Evolutionary conservation across 2,888 invertebrate species (phyloP).

Genomic region (Arrhopalites spinosus): DNA sequence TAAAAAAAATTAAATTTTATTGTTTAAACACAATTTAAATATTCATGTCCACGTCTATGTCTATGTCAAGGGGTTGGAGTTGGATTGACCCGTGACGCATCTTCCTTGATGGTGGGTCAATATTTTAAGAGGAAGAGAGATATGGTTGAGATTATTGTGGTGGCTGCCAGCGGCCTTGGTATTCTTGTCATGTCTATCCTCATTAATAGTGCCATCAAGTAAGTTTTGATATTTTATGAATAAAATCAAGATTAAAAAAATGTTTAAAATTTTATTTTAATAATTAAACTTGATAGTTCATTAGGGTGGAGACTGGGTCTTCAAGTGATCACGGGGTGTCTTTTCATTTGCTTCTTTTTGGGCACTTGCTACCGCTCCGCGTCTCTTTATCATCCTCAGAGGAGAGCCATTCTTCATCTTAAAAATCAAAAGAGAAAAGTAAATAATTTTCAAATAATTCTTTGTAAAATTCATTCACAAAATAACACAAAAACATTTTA

Average conservation of each 20-base stretch:
- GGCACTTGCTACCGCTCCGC: slow-evolving; percentile 88
- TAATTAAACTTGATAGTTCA: slow-evolving; percentile 63
- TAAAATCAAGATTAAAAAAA: background rate
- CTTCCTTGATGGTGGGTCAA: slow-evolving; percentile 86
- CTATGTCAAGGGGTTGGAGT: slow-evolving; percentile 72
- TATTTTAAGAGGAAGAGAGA: slow-evolving; percentile 85
- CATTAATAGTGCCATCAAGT: slow-evolving; percentile 50
- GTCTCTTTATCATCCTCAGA: slow-evolving; percentile 83
- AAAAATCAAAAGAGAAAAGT: slow-evolving; percentile 85
- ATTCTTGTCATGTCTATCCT: slow-evolving; percentile 58
- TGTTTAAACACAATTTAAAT: background rate
- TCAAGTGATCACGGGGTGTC: slow-evolving; percentile 82
- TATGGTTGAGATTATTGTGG: slow-evolving; percentile 84
- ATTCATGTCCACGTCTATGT: background rate
- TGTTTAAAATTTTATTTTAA: background rate
- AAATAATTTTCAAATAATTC: background rate
- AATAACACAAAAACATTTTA: slow-evolving; percentile 57
- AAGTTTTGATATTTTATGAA: background rate
- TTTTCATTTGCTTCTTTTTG: slow-evolving; percentile 80
- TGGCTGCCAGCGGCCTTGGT: slow-evolving; percentile 83
- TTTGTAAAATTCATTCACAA: background rate
- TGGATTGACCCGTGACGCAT: slow-evolving; percentile 82
- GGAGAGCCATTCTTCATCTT: slow-evolving; percentile 83
- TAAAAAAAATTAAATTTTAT: slow-evolving; percentile 56
- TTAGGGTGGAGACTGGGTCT: slow-evolving; percentile 82